These are phyloP conservation scores for Ptyas mucosa DNA, from an alignment of 2,113 vertebrate species.

Conservation along the genomic window DNA sequence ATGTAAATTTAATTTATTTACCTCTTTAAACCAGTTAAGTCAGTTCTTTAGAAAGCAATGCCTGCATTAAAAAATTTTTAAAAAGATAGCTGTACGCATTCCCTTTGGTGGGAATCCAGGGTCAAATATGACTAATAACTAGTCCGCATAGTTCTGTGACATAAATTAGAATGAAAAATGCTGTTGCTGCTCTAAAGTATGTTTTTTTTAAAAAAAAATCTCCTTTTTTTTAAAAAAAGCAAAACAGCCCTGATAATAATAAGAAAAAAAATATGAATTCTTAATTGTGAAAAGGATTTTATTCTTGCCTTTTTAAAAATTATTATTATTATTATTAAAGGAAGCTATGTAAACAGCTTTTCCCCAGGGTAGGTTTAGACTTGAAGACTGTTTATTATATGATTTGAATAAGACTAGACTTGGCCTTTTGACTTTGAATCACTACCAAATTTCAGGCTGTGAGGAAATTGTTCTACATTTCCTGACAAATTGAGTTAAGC, in stretches of 20 bases:
- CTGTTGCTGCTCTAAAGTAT: constrained; percentile 50
- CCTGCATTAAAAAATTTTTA: not conserved
- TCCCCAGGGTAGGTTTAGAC: constrained; percentile 76
- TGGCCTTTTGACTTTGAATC: constrained; percentile 87
- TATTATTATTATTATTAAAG: constrained; percentile 37
- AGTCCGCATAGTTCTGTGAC: constrained; percentile 52
- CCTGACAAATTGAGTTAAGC: constrained; percentile 99
- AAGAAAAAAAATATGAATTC: constrained; percentile 62
- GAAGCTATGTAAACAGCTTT: constrained; percentile 73
- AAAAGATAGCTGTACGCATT: constrained; percentile 32
- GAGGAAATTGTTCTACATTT: constrained; percentile 99
- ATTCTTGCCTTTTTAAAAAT: constrained; percentile 32
- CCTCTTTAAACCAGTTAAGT: constrained; percentile 27
- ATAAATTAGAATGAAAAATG: constrained; percentile 52
- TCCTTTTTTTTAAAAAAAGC: constrained; percentile 26
- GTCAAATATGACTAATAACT: constrained; percentile 32
- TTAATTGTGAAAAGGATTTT: constrained; percentile 66
- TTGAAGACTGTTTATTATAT: constrained; percentile 84
- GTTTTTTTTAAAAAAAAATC: not conserved
- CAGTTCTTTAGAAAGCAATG: constrained; percentile 6
- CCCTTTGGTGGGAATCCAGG: constrained; percentile 23
- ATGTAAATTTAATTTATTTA: constrained; percentile 12
- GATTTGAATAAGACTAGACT: constrained; percentile 92
- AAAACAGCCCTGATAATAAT: constrained; percentile 53
- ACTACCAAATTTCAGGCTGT: constrained; percentile 94